Evolutionary conservation across 92 coral and sea anemone species (phyloP), one percentile per base, ranked within the genome.

Genomic region (Phenganax subtilis): DNA sequence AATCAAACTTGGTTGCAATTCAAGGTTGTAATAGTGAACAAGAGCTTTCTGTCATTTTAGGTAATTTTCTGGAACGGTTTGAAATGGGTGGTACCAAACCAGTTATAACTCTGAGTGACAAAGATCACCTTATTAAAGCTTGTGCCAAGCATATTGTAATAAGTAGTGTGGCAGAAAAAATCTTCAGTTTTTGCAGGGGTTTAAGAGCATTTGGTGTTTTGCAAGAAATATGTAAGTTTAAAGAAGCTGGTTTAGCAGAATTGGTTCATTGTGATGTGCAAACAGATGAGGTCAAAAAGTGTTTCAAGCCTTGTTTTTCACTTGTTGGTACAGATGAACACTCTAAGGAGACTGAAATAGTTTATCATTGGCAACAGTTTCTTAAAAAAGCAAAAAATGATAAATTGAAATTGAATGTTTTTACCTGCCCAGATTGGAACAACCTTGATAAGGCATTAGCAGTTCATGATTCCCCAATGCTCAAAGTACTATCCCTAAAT

Each of bases 51-150:
- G 70, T 71, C 54, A 29, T 69, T 54, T 84, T 84, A 15, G 55
- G 25, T 52, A 57, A 51, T 56, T 88, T 81, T 64, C 85, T 85
- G 16, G 88, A 88, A 68, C 57, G 88, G 2, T 85, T 85, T 88
- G 88, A 81, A 60, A 81, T 84, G 90, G 90, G 88, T 6, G 80
- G 84, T 47, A 84, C 82, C 0, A 87, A 87, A 81, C 81, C 81
- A 25, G 78, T 82, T 67, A 57, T 85, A 28, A 56, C 61, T 9
- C 59, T 88, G 56, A 64, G 81, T 14, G 86, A 85, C 81, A 85
- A 85, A 63, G 77, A 71, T 64, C 86, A 85, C 6, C 77, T 88
- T 37, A 53, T 85, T 55, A 82, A 62, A 70, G 72, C 84, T 14
- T 84, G 90, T 77, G 73, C 85, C 12, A 84, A 81, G 67, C 88